A percentile compares a stretch with the other conserved stretches of the same genome.
phyloP scores from a whole-genome alignment of 2,113 vertebrate species.

The Corythaixoides concolor region DNA sequence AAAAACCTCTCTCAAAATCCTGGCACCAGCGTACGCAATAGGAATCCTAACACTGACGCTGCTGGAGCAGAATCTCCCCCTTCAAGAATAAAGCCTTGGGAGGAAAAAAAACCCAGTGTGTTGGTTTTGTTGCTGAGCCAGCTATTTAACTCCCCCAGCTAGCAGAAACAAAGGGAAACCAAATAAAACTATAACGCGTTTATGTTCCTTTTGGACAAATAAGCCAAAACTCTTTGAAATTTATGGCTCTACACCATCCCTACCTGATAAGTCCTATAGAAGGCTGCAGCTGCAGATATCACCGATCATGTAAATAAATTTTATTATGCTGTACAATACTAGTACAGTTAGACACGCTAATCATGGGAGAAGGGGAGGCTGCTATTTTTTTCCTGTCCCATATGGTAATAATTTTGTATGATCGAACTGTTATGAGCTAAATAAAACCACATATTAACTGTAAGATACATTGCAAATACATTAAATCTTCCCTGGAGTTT shows the following conservation, averaged over 20 bases:
- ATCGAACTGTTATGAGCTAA: slow-evolving; percentile 50
- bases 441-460: slow-evolving; percentile 50
- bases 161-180: slow-evolving; percentile 50
- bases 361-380: slow-evolving; percentile 17
- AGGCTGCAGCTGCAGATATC: neutral
- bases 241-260: neutral
- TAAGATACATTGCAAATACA: slow-evolving; percentile 54
- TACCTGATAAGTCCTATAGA: neutral
- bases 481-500: slow-evolving; percentile 58
- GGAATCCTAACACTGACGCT: slow-evolving; percentile 7
- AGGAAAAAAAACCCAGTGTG: neutral
- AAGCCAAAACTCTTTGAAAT: slow-evolving; percentile 17
- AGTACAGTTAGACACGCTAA: neutral
- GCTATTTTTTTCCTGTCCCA: slow-evolving; percentile 47
- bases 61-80: slow-evolving; percentile 19
- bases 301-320: neutral
- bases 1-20: slow-evolving; percentile 14
- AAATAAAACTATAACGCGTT: slow-evolving; percentile 6
- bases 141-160: slow-evolving; percentile 32
- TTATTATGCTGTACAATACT: neutral
- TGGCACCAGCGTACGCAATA: neutral
- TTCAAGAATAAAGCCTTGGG: slow-evolving; percentile 30
- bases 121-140: slow-evolving; percentile 56
- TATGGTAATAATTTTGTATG: slow-evolving; percentile 59
- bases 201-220: slow-evolving; percentile 1